Conservation (phyloP, 2,113 vertebrate genomes). For the Hoplias malabaricus region DNA sequence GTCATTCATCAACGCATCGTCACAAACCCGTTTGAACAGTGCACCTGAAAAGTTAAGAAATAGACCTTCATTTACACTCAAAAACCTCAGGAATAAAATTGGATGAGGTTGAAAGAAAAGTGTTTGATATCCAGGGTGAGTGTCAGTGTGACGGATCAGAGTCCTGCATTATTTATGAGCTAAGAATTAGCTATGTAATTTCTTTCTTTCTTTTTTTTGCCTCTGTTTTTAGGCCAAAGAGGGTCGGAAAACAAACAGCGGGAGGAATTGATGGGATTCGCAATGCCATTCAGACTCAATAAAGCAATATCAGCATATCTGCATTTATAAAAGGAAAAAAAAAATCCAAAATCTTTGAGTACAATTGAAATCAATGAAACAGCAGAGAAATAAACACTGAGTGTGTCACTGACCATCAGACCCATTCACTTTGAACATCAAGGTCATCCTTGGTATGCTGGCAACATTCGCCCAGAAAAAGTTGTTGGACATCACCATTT, state of each 20-base stretch:
- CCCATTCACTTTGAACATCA: neutral
- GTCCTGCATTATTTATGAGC: conserved; percentile 21
- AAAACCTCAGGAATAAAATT: too few relatives aligned
- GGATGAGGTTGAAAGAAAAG: too few relatives aligned
- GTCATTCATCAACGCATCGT: too few relatives aligned
- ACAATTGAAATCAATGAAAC: neutral
- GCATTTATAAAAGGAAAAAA: neutral
- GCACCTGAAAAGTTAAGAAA: too few relatives aligned
- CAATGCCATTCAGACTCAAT: conserved; percentile 9
- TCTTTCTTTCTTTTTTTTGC: neutral
- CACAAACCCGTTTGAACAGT: too few relatives aligned
- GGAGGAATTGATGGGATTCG: neutral
- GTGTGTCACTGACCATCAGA: neutral
- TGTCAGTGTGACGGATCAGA: conserved; percentile 5
- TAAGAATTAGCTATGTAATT: conserved; percentile 25
- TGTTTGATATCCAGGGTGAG: conserved; percentile 26
- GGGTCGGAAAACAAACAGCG: conserved; percentile 4
- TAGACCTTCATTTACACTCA: neutral
- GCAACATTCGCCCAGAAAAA: neutral
- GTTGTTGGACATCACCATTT: neutral
- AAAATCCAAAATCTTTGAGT: neutral
- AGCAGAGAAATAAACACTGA: neutral
- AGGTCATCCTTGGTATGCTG: neutral
- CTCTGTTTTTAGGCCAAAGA: conserved; percentile 3
- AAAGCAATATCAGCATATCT: neutral